phyloP scores from a whole-genome alignment of 2,888 invertebrate species.

The Thereva nobilitata region DNA sequence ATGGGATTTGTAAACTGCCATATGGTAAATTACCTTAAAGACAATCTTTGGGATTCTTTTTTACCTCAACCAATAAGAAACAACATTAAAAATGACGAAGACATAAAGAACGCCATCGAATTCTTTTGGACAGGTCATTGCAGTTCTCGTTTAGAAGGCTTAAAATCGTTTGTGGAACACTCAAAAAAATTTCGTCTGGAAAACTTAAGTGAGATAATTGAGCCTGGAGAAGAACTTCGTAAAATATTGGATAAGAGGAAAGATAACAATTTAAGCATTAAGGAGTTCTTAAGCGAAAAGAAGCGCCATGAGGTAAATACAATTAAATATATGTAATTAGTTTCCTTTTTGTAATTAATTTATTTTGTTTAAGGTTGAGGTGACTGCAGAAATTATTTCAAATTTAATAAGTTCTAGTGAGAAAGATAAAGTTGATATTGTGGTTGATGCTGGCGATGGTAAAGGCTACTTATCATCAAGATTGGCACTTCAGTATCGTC shows the following conservation, averaged over 20 bases:
- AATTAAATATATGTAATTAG: neutral
- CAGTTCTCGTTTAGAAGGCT: slow-evolving; percentile 1
- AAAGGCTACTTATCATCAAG: slow-evolving; percentile 83
- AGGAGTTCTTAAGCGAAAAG: slow-evolving; percentile 78
- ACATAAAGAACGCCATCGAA: slow-evolving; percentile 58
- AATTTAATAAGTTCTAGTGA: slow-evolving; percentile 55
- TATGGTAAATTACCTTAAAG: slow-evolving; percentile 74
- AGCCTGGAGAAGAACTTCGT: slow-evolving; percentile 52
- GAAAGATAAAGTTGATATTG: slow-evolving; percentile 50
- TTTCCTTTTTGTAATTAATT: slow-evolving; percentile 12
- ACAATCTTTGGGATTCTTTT: slow-evolving; percentile 66
- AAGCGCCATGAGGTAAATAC: slow-evolving; percentile 75
- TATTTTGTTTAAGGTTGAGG: slow-evolving; percentile 61
- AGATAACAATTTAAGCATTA: slow-evolving; percentile 50
- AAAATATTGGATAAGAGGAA: slow-evolving; percentile 54
- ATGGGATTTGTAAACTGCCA: slow-evolving; percentile 73
- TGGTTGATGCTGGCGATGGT: slow-evolving; percentile 88
- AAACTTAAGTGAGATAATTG: slow-evolving; percentile 44
- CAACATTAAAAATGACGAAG: slow-evolving; percentile 58
- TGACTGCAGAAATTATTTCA: slow-evolving; percentile 66
- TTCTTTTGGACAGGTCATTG: slow-evolving; percentile 59
- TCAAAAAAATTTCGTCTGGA: slow-evolving; percentile 46
- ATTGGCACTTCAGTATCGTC: slow-evolving; percentile 68
- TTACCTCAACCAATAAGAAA: slow-evolving; percentile 62
- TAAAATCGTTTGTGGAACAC: slow-evolving; percentile 45